Evolutionary conservation across 2,888 invertebrate genomes (phyloP).

Genomic region (Plebejus melissa): DNA sequence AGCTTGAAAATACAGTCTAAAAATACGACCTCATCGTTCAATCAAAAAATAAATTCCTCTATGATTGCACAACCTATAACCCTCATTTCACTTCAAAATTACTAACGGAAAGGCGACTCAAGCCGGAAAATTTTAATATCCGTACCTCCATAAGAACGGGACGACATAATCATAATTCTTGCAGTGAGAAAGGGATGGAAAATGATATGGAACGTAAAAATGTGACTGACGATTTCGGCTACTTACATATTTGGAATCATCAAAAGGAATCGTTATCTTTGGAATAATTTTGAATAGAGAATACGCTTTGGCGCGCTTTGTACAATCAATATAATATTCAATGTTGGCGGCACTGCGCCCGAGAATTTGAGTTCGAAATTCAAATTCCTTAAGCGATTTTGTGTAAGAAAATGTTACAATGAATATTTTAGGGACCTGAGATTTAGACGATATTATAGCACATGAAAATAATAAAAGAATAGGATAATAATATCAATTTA

Average conservation of each 20-base stretch:
- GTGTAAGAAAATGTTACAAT: neutral
- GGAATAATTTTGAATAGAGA: constrained; percentile 78
- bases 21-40: neutral
- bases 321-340: constrained; percentile 76
- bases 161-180: constrained; percentile 45
- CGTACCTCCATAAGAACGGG: constrained; percentile 57
- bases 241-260: constrained; percentile 77
- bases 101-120: constrained; percentile 71
- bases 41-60: constrained; percentile 38
- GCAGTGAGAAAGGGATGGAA: constrained; percentile 32
- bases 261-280: constrained; percentile 71
- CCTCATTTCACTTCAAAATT: constrained; percentile 73
- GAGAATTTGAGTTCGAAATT: constrained; percentile 52
- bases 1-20: neutral
- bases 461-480: too few species aligned
- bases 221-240: constrained; percentile 70
- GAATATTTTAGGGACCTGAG: neutral
- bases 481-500: too few species aligned
- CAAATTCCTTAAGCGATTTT: constrained; percentile 33
- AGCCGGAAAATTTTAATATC: constrained; percentile 75
- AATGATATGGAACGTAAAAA: constrained; percentile 54
- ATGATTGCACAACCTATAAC: constrained; percentile 74
- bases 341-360: constrained; percentile 67
- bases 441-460: too few species aligned
- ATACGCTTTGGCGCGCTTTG: constrained; percentile 78